Conservation (phyloP, 1,140 invertebrate genomes). For the Ephestia elutella region DNA sequence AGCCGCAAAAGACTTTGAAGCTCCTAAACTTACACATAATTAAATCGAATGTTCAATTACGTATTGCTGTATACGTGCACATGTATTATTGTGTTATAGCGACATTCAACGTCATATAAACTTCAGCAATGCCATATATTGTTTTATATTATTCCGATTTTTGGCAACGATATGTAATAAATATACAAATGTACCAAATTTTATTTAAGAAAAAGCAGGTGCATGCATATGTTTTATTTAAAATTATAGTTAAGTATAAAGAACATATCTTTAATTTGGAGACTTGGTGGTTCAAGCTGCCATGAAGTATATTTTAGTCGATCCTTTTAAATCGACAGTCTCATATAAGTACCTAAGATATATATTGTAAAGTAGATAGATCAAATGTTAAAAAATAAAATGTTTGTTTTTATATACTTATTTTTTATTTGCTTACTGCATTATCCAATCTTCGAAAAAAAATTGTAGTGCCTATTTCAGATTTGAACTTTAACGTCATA, state of each 20-base stretch:
- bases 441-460: no score
- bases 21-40: no score
- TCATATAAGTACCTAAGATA: background rate
- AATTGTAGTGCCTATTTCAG: no score
- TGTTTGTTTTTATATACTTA: conserved; percentile 22
- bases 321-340: background rate
- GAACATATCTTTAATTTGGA: background rate
- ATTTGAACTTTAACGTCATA: no score
- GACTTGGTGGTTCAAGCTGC: background rate
- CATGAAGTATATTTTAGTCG: background rate
- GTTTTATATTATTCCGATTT: no score
- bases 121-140: no score
- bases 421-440: background rate
- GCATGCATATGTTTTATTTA: background rate
- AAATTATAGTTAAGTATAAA: background rate
- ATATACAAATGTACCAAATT: background rate
- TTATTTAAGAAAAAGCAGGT: background rate
- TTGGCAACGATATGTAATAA: no score
- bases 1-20: no score
- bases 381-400: conserved; percentile 31
- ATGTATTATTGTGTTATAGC: no score
- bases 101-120: no score
- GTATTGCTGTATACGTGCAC: no score
- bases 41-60: no score
- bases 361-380: conserved; percentile 27